Percentiles rank a stretch among this genome's conserved stretches.
phyloP scores from a whole-genome alignment of 1,140 invertebrate genomes.

The Planococcus citri region DNA sequence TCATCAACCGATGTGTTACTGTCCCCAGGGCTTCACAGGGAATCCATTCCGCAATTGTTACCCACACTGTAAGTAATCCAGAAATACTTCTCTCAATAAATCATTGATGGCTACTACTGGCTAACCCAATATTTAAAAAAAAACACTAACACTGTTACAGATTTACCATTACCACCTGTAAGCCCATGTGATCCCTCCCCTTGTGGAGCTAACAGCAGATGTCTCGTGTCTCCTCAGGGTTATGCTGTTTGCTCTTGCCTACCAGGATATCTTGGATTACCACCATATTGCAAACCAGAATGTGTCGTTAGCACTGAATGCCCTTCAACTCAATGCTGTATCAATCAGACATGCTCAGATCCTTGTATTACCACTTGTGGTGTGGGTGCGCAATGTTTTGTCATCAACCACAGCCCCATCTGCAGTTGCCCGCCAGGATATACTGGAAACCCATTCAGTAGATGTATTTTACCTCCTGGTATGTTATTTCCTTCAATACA shows the following conservation, averaged over 20 bases:
- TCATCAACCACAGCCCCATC: slow-evolving; percentile 70
- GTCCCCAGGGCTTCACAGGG: slow-evolving; percentile 53
- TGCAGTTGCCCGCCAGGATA: slow-evolving; percentile 58
- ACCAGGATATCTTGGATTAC: slow-evolving; percentile 60
- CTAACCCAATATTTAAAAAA: too few species aligned
- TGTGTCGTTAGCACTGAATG: slow-evolving; percentile 69
- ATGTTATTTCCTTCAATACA: slow-evolving; percentile 23
- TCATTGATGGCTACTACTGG: too few species aligned
- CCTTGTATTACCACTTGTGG: slow-evolving; percentile 68
- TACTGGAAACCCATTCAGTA: slow-evolving; percentile 66
- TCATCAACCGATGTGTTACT: slow-evolving; percentile 65
- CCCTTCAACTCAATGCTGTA: slow-evolving; percentile 56
- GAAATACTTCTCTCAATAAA: too few species aligned
- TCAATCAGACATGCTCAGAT: slow-evolving; percentile 63
- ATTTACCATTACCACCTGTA: slow-evolving; percentile 24
- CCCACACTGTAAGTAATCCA: slow-evolving; percentile 33
- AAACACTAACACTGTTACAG: slow-evolving; percentile 17
- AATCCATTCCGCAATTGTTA: slow-evolving; percentile 67
- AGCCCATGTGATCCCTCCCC: slow-evolving; percentile 50
- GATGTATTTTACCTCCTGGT: slow-evolving; percentile 44
- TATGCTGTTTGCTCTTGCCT: slow-evolving; percentile 66
- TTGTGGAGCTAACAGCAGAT: slow-evolving; percentile 65
- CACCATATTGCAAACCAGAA: slow-evolving; percentile 65
- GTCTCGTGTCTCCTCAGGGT: slow-evolving; percentile 52
- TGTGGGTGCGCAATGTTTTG: slow-evolving; percentile 53